Percentiles rank a stretch among this genome's conserved stretches.
These are phyloP conservation scores for Plebejus anna DNA, from an alignment of 2,888 invertebrate genomes.

Conservation along the genomic window DNA sequence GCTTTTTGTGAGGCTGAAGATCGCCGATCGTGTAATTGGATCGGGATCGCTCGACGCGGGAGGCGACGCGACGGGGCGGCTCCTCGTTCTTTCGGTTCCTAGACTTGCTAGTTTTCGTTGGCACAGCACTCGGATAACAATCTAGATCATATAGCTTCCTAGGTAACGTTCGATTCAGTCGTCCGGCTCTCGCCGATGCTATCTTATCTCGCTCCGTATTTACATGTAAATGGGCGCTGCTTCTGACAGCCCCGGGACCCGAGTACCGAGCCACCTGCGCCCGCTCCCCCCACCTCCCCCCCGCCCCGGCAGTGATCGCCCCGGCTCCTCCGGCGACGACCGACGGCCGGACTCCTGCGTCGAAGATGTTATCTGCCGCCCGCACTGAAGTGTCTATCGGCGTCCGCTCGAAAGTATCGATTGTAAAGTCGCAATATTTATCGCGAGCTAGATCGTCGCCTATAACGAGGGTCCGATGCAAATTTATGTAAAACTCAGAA, in stretches of 20 bases:
- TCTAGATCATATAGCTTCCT: conserved; percentile 15
- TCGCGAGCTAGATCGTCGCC: not conserved
- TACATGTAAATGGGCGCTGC: conserved; percentile 41
- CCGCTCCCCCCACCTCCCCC: not conserved
- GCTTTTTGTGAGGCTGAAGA: not conserved
- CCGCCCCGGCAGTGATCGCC: not conserved
- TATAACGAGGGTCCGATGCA: not conserved
- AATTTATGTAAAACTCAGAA: not conserved
- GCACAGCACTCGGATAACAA: not conserved
- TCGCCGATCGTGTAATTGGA: not conserved
- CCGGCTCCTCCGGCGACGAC: not conserved
- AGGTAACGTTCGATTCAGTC: conserved; percentile 33
- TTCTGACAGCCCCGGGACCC: conserved; percentile 22
- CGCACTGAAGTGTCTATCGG: not conserved
- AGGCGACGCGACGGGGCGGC: not conserved
- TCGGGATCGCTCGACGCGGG: not conserved
- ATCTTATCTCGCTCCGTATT: conserved; percentile 42
- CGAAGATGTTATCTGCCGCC: conserved; percentile 6
- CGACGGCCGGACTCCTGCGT: not conserved
- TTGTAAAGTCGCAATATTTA: conserved; percentile 13
- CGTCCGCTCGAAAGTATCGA: not conserved
- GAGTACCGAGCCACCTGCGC: conserved; percentile 13
- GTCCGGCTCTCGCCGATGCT: conserved; percentile 37
- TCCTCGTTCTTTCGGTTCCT: not conserved
- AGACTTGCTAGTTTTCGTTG: not conserved